Evolutionary conservation across 2,888 invertebrate genomes (phyloP).

Genomic region (Anagyrus pseudococci): DNA sequence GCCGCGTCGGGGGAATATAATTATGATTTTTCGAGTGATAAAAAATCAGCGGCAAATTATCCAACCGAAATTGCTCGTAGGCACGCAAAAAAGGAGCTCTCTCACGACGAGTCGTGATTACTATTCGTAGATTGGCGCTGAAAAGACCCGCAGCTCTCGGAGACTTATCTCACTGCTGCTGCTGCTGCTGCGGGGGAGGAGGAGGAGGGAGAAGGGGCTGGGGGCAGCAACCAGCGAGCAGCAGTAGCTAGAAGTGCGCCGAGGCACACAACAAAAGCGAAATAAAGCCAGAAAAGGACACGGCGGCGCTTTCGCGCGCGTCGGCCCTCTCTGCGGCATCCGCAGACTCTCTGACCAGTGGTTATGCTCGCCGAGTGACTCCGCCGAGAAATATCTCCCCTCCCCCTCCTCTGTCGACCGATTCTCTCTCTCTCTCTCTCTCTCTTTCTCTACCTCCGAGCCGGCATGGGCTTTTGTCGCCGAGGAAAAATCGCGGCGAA

Average conservation of each 20-base stretch:
- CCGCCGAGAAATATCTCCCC: slow-evolving; percentile 39
- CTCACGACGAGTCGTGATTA: too few relatives aligned
- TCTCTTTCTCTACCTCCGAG: slow-evolving; percentile 1
- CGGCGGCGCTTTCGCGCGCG: slow-evolving; percentile 31
- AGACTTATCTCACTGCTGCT: too few relatives aligned
- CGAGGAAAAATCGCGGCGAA: slow-evolving; percentile 53
- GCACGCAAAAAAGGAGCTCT: neutral
- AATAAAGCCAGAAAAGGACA: slow-evolving; percentile 37
- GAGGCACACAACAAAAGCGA: slow-evolving; percentile 31
- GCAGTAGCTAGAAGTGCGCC: neutral
- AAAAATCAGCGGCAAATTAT: too few relatives aligned
- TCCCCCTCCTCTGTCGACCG: slow-evolving; percentile 38
- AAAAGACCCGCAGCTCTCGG: too few relatives aligned
- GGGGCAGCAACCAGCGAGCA: too few relatives aligned
- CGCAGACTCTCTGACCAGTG: slow-evolving; percentile 51
- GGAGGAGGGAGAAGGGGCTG: too few relatives aligned
- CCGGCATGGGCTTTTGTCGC: slow-evolving; percentile 46
- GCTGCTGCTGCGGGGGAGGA: too few relatives aligned
- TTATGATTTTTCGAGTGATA: too few relatives aligned
- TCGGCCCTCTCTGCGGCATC: neutral
- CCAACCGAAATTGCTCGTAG: neutral
- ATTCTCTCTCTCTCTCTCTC: slow-evolving; percentile 1
- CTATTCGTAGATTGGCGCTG: too few relatives aligned
- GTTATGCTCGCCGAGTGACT: slow-evolving; percentile 43
- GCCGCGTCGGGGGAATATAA: too few relatives aligned